Evolutionary conservation across 2,888 invertebrate species (phyloP), one percentile per base, ranked within the genome.

Genomic region (Coelopa pilipes): DNA sequence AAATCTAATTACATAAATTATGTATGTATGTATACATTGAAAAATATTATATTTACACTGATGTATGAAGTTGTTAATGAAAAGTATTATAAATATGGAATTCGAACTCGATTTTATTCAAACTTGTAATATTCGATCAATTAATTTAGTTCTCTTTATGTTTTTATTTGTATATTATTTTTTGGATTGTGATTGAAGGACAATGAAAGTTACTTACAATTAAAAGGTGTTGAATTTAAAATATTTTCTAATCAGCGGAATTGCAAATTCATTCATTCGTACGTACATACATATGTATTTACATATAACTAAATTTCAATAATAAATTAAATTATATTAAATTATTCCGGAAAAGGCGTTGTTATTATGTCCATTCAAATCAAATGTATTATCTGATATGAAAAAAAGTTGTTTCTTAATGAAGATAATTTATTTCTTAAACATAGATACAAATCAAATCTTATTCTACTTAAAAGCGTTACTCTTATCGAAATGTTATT

Each of bases 251-350:
- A 66, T 49, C 11, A 49, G 21, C 50, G 21, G 66, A 66, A 66
- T 19, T 66, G n/a, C 66, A 50, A 50, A 66, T 17, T 15, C 19
- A 50, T 50, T 66, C 50, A 50, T 66, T 49, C 45, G 15, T 66
- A 11, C 65, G 34, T 66, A 66, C 66, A 17, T 49, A 15, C 59
- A 46, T 46, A 69, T 69, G 69, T 69, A 69, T 66, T 66, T 21
- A 50, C 17, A 66, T 19, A 24, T 50, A 49, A 66, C 46, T 24
- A 45, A 69, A 59, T 46, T 69, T 4, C 69, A 69, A 34, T 17
- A 69, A 69, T 69, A 69, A 69, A 69, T 57, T 69, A 59, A 45
- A 59, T 59, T 59, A 34, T 34, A 7, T 34, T 34, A 34, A 34
- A 2, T 34, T 34, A 34, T 34, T 4, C 21, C n/a, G 7, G 19